phyloP scores from a whole-genome alignment of 2,888 invertebrate species.

The Synanthedon andrenaeformis region DNA sequence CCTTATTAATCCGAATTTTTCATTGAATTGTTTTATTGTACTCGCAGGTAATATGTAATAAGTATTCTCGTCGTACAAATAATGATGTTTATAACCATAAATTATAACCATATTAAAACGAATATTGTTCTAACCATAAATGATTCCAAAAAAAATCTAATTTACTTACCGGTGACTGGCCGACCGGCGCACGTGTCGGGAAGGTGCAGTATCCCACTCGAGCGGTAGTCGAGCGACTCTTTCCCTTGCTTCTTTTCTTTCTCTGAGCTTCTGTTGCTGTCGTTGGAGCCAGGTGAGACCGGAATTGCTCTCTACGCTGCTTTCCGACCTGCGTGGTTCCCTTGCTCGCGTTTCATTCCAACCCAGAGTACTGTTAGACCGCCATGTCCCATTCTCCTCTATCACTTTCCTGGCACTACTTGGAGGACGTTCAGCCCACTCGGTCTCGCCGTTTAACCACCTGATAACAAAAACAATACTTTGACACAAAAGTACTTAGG shows the following conservation, averaged over 20 bases:
- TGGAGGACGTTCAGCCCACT: conserved; percentile 51
- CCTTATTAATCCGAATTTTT: no score
- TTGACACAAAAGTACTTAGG: conserved; percentile 1
- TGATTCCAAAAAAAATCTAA: background rate
- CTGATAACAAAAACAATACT: conserved; percentile 24
- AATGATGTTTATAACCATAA: no score
- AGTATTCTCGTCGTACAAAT: no score
- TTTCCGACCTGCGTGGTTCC: conserved; percentile 54
- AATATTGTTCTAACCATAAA: background rate
- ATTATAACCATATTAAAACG: no score
- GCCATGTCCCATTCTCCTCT: conserved; percentile 53
- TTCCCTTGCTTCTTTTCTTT: conserved; percentile 79
- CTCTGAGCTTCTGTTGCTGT: conserved; percentile 84
- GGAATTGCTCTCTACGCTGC: conserved; percentile 47
- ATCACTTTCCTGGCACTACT: conserved; percentile 36
- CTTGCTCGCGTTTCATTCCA: conserved; percentile 49
- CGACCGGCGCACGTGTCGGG: conserved; percentile 59
- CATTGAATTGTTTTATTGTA: no score
- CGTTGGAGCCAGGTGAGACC: conserved; percentile 83
- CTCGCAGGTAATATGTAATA: no score
- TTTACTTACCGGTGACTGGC: conserved; percentile 59
- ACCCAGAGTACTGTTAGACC: conserved; percentile 50
- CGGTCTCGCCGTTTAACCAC: conserved; percentile 56
- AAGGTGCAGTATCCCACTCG: conserved; percentile 68
- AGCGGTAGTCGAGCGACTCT: conserved; percentile 79